phyloP scores from a whole-genome alignment of 2,797 vertebrate genomes.

The Sebastes minor region DNA sequence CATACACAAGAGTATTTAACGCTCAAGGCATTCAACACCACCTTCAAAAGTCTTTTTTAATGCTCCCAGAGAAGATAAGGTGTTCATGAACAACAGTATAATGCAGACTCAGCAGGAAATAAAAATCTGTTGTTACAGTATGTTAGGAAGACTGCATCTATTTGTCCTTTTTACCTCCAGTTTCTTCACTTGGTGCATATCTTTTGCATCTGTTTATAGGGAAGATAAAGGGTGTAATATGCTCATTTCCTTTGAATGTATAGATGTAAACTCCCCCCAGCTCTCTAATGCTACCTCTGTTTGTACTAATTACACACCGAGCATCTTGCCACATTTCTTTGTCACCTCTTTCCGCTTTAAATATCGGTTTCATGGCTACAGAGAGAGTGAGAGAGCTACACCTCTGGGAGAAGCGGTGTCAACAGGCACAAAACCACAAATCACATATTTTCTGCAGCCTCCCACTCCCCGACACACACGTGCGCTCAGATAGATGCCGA shows the following conservation, averaged over 20 bases:
- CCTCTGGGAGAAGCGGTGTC: slow-evolving; percentile 47
- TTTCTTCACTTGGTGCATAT: slow-evolving; percentile 1
- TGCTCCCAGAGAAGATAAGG: slow-evolving; percentile 47
- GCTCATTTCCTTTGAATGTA: slow-evolving; percentile 38
- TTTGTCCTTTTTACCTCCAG: slow-evolving; percentile 32
- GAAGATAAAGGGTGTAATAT: slow-evolving; percentile 49
- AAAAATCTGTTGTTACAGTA: slow-evolving; percentile 39
- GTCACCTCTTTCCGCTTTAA: slow-evolving; percentile 49
- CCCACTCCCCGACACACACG: slow-evolving; percentile 38
- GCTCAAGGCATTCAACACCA: slow-evolving; percentile 12
- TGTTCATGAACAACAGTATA: slow-evolving; percentile 7
- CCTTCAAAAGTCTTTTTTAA: slow-evolving; percentile 40
- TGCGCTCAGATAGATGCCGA: slow-evolving; percentile 18
- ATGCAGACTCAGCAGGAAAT: slow-evolving; percentile 57
- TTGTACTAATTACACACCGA: slow-evolving; percentile 64
- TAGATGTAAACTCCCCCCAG: slow-evolving; percentile 41
- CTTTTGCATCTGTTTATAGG: slow-evolving; percentile 40
- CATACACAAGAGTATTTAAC: slow-evolving; percentile 22
- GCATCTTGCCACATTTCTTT: slow-evolving; percentile 42
- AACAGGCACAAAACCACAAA: slow-evolving; percentile 46
- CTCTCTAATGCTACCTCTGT: slow-evolving; percentile 49
- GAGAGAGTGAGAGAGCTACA: slow-evolving; percentile 35
- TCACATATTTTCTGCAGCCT: slow-evolving; percentile 59
- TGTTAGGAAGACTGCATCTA: slow-evolving; percentile 1
- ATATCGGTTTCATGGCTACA: slow-evolving; percentile 47